Conservation (phyloP, 2,113 vertebrate genomes). For the Oenanthe melanoleuca region DNA sequence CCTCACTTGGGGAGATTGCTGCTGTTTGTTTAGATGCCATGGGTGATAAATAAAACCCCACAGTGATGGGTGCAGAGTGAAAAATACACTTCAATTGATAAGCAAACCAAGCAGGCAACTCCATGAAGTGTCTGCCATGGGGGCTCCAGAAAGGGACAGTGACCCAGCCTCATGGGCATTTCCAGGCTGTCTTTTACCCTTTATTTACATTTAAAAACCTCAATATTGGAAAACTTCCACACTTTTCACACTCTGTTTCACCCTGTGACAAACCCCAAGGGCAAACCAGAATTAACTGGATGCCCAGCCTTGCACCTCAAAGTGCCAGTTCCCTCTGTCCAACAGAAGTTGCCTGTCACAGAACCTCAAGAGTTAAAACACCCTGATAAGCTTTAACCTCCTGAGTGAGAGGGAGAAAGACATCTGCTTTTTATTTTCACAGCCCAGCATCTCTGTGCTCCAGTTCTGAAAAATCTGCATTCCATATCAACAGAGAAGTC, state of each 20-base stretch:
- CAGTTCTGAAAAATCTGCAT: slow-evolving; percentile 71
- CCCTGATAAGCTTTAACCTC: slow-evolving; percentile 43
- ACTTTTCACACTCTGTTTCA: background rate
- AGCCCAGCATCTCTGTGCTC: slow-evolving; percentile 51
- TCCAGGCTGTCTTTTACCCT: background rate
- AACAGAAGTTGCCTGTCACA: background rate
- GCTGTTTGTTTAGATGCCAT: background rate
- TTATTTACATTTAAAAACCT: background rate
- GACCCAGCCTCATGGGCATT: rapidly evolving
- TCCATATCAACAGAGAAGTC: slow-evolving; percentile 74
- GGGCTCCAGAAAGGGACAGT: background rate
- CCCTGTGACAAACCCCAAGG: background rate
- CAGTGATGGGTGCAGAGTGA: background rate
- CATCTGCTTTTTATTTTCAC: slow-evolving; percentile 84
- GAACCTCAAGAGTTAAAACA: slow-evolving; percentile 61
- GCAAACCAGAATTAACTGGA: background rate
- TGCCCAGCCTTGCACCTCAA: background rate
- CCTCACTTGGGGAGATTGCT: background rate
- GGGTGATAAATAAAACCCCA: background rate
- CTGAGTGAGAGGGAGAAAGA: slow-evolving; percentile 30
- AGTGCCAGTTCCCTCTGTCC: background rate
- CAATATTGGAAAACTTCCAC: background rate
- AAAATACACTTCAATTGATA: background rate
- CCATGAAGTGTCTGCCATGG: rapidly evolving
- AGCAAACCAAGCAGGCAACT: background rate